phyloP scores from a whole-genome alignment of 2,797 vertebrate species.

The Novumbra hubbsi region DNA sequence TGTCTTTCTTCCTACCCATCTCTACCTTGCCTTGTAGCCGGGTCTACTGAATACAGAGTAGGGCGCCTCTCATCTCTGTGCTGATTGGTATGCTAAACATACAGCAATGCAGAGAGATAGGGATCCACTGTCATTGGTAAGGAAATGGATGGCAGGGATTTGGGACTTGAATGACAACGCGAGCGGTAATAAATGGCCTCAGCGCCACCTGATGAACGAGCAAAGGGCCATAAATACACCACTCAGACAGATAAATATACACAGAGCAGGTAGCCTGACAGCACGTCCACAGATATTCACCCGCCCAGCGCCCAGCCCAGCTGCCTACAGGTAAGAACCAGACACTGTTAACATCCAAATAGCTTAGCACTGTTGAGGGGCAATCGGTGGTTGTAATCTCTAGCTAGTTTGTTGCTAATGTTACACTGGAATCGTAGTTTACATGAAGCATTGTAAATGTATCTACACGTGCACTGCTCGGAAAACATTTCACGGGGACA shows the following conservation, averaged over 20 bases:
- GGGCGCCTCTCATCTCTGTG: conserved; percentile 25
- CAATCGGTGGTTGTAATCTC: not conserved
- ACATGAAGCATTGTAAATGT: not conserved
- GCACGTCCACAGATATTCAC: not conserved
- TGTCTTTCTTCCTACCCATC: conserved; percentile 29
- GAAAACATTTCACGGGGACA: no score
- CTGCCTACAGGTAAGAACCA: not conserved
- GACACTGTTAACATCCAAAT: not conserved
- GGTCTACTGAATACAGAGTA: conserved; percentile 49
- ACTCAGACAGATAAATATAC: conserved; percentile 55
- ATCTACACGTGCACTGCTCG: no score
- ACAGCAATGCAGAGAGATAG: conserved; percentile 30
- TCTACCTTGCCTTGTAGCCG: conserved; percentile 3
- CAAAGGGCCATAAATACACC: conserved; percentile 36
- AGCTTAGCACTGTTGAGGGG: not conserved
- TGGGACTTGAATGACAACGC: conserved; percentile 60
- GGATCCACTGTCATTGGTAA: conserved; percentile 8
- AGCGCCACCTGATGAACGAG: conserved; percentile 45
- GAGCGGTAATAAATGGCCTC: conserved; percentile 64
- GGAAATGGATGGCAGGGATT: conserved; percentile 55
- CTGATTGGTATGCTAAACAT: conserved; percentile 55
- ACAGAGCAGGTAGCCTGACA: conserved; percentile 8
- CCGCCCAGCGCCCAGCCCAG: not conserved
- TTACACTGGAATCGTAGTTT: not conserved
- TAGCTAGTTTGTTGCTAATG: not conserved